Base-by-base conservation (phyloP, 2,888 invertebrate genomes). In the Panorpa germanica region DNA sequence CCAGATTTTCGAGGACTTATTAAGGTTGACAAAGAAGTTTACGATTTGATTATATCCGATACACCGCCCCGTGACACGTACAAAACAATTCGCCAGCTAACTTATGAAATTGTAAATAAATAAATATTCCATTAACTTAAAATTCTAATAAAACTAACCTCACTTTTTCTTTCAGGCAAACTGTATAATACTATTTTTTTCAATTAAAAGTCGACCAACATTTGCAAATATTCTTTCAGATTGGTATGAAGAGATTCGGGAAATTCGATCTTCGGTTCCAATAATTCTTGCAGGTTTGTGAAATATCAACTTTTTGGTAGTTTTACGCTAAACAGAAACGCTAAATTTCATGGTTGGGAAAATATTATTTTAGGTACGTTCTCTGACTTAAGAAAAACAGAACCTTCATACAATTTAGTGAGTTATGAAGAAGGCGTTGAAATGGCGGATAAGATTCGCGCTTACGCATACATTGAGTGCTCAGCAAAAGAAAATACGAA, bases 161-260 rank as follows among this genome's bases (percentile, higher is more conserved):
- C n/a, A n/a, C n/a, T n/a, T n/a, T 38, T 36, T 40, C 36, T 67
- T 65, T 30, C 61, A 83, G 85, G 83, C 85, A 25, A 73, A 82
- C 48, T 83, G 81, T 43, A 85, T 86, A 53, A 63, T 88, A 35
- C 58, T 86, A 32, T 86, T 86, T 53, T 88, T 78, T 55, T 77
- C 85, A 14, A 71, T 86, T 38, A 70, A 71, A 42, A 76, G 71
- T 45, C 64, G 70, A 34, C 68, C 72, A 40, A 85, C 85, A 5
- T 86, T 67, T 48, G 77, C 80, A 45, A 86, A 88, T 48, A 70
- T 86, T 25, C 59, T 65, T 33, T 70, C 70, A 45, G 86, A 83
- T 57, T 88, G 86, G 86, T 70, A 72, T 49, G 83, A 82, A 10
- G 86, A 88, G 57, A 63, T 88, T 25, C 71, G 71, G 45, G 74